These are phyloP conservation scores for Mastomys natalensis DNA, from an alignment of 2,113 vertebrate species.

Conservation along the genomic window DNA sequence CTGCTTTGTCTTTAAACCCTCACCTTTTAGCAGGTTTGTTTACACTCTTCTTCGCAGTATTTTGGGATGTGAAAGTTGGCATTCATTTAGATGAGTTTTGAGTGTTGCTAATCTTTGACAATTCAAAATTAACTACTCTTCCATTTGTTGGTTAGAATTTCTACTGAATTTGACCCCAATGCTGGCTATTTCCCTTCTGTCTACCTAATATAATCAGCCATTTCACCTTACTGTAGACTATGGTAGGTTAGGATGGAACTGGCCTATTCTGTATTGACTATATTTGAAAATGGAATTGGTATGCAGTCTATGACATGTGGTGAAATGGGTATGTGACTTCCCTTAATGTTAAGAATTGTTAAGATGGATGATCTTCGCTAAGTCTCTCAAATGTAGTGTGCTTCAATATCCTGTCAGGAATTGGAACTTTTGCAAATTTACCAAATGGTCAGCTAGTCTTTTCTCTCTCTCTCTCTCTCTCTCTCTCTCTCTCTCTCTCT, in stretches of 20 bases:
- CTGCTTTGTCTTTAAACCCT: background rate
- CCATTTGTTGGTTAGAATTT: background rate
- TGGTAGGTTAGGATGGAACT: conserved; percentile 10
- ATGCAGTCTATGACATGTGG: background rate
- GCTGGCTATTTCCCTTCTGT: background rate
- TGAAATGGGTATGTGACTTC: background rate
- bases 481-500: background rate
- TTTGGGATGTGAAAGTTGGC: background rate
- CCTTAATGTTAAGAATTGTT: conserved; percentile 4
- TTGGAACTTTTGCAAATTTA: conserved; percentile 14
- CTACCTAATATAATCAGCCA: background rate
- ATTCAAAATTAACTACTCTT: conserved; percentile 2
- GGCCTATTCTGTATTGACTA: background rate
- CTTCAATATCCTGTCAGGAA: conserved; percentile 51
- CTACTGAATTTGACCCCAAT: background rate
- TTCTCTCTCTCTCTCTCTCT: too few relatives aligned
- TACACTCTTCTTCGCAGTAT: background rate
- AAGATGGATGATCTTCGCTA: background rate
- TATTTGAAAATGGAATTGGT: conserved; percentile 37
- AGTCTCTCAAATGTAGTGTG: background rate
- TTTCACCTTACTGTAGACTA: conserved; percentile 23
- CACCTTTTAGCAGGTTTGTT: conserved; percentile 8
- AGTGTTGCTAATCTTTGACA: background rate
- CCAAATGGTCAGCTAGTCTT: background rate
- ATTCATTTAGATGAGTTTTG: conserved; percentile 20